These are phyloP conservation scores for Xenopus tropicalis DNA, from an alignment of 2,113 vertebrate genomes.

Conservation along the genomic window DNA sequence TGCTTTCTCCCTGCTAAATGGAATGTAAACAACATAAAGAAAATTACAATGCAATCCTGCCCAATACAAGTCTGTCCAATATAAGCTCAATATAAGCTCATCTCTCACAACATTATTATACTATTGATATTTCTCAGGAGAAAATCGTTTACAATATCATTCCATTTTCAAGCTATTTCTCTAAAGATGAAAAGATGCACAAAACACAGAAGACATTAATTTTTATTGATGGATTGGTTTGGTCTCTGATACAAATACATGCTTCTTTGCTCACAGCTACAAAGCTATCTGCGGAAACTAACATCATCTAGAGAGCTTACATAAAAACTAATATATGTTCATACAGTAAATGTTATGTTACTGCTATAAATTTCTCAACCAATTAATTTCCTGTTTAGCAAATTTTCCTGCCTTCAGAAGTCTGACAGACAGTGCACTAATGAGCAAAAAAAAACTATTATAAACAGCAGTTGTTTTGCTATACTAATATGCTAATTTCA, in stretches of 20 bases:
- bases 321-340: background rate
- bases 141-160: slow-evolving; percentile 66
- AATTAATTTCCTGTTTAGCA: background rate
- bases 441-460: background rate
- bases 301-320: slow-evolving; percentile 49
- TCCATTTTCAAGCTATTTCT: slow-evolving; percentile 70
- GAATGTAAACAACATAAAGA: no score
- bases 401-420: background rate
- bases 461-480: no score
- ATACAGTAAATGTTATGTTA: background rate
- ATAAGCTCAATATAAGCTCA: slow-evolving; percentile 61
- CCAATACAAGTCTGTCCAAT: slow-evolving; percentile 45
- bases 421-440: background rate
- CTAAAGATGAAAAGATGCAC: slow-evolving; percentile 71
- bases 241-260: slow-evolving; percentile 67
- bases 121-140: slow-evolving; percentile 72
- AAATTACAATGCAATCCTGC: no score
- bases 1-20: no score
- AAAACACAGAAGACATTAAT: slow-evolving; percentile 67
- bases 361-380: background rate
- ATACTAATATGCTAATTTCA: no score
- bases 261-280: slow-evolving; percentile 54
- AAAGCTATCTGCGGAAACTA: slow-evolving; percentile 56
- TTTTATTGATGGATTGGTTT: slow-evolving; percentile 63
- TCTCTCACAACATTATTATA: slow-evolving; percentile 63